Percentiles rank a stretch among this genome's conserved stretches.
Evolutionary conservation across 2,113 vertebrate genomes (phyloP).

Genomic region (Rhinogobius similis): DNA sequence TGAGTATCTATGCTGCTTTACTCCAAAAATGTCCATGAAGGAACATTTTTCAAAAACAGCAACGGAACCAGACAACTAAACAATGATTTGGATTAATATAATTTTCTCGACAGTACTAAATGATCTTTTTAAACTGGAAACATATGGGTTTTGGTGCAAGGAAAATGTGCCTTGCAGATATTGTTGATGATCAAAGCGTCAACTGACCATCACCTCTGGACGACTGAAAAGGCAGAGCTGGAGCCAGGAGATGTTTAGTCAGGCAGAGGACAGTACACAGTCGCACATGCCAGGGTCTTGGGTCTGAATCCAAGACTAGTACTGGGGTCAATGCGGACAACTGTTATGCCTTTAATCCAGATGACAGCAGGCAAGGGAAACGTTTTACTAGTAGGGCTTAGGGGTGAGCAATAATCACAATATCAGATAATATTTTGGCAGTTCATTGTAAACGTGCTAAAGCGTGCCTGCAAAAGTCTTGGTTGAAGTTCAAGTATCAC

Average conservation of each 20-base stretch:
- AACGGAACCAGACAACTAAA: not conserved
- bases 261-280: conserved; percentile 27
- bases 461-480: not conserved
- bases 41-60: not conserved
- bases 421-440: not conserved
- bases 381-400: not conserved
- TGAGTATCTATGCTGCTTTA: not conserved
- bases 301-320: conserved; percentile 5
- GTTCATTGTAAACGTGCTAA: not conserved
- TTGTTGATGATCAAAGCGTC: conserved; percentile 45
- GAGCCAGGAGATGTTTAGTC: conserved; percentile 48
- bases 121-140: conserved; percentile 8
- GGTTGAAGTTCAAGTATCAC: too few relatives aligned
- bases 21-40: not conserved
- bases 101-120: not conserved
- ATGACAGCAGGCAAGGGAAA: not conserved
- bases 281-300: conserved; percentile 19
- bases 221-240: conserved; percentile 36
- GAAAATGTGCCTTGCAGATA: conserved; percentile 61
- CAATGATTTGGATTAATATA: not conserved
- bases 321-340: conserved; percentile 39
- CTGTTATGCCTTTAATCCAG: not conserved
- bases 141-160: conserved; percentile 18
- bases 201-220: conserved; percentile 49
- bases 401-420: not conserved